Base-by-base conservation (phyloP, 2,888 invertebrate genomes). In the Chelonus formosanus region DNA sequence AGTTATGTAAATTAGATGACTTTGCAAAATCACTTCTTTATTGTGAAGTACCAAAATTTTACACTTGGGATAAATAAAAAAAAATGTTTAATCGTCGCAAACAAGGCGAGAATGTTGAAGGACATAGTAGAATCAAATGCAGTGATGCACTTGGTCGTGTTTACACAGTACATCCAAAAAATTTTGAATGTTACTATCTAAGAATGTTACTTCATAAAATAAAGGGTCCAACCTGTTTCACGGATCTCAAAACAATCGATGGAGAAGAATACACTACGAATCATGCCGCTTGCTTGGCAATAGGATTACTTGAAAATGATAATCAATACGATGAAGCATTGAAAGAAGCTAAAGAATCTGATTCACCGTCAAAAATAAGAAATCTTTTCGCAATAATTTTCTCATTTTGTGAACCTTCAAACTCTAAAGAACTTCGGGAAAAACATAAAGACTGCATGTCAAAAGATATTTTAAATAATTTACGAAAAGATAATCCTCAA, bases 321-420 rank as follows among this genome's bases (percentile, higher is more conserved):
- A 4, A 10, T n/a, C 20, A 2, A 20, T 20, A 2, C 1, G 20
- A 20, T 20, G 20, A 20, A 2, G 1, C 20, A 1, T 20, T 20
- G 20, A 20, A 1, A 20, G 20, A 20, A 20, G 20, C 71, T 76
- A 72, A 76, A 79, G 72, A 70, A 73, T 67, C 65, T 62, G 64
- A 20, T 1, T 20, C 20, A 20, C 20, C 20, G 2, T 1, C 2
- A 1, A 20, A 20, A 20, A 20, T 20, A 1, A 1, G 20, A 20
- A 2, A 20, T 20, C 70, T 79, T 66, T 79, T 80, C 65, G 75
- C 76, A 66, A 75, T 76, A 67, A 71, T 79, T 57, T 71, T 77
- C 69, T 74, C 75, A 65, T 73, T 74, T 73, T 76, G 76, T 75
- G 74, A 73, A 57, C 72, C 74, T 31, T 71, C 70, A 32, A 69